Evolutionary conservation across 1,140 invertebrate species (phyloP).

Genomic region (Nomia melanderi): DNA sequence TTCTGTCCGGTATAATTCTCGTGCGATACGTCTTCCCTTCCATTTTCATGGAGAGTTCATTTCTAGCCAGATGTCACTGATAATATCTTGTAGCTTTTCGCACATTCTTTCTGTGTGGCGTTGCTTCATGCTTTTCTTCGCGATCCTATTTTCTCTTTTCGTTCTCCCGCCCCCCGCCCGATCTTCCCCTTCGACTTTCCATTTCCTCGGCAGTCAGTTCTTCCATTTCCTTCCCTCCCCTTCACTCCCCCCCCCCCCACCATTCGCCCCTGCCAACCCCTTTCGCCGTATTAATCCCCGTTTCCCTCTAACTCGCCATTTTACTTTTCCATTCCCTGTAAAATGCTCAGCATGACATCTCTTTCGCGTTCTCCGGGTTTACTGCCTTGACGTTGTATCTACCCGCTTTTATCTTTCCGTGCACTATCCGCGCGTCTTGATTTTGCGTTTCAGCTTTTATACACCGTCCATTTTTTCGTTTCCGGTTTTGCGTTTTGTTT

Average conservation of each 20-base stretch:
- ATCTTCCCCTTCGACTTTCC: slow-evolving; percentile 27
- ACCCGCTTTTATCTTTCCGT: slow-evolving; percentile 23
- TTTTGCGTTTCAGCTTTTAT: slow-evolving; percentile 9
- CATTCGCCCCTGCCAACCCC: background rate
- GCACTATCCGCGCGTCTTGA: background rate
- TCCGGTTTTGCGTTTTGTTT: too few species aligned
- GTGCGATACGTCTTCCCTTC: background rate
- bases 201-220: slow-evolving; percentile 33
- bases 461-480: background rate
- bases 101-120: slow-evolving; percentile 13
- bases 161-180: background rate
- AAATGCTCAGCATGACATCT: slow-evolving; percentile 28
- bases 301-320: slow-evolving; percentile 26
- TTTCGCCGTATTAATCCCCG: slow-evolving; percentile 27
- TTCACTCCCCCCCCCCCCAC: too few species aligned
- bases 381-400: slow-evolving; percentile 26
- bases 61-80: slow-evolving; percentile 5
- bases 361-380: slow-evolving; percentile 21
- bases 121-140: slow-evolving; percentile 4
- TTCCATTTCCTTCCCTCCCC: background rate
- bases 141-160: slow-evolving; percentile 21
- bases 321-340: slow-evolving; percentile 24
- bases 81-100: slow-evolving; percentile 28
- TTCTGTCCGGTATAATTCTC: background rate
- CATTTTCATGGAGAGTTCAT: background rate